Percentiles rank a stretch among this genome's conserved stretches.
These are phyloP conservation scores for Montipora capricornis DNA, from an alignment of 64 coral and sea anemone genomes.

Conservation along the genomic window DNA sequence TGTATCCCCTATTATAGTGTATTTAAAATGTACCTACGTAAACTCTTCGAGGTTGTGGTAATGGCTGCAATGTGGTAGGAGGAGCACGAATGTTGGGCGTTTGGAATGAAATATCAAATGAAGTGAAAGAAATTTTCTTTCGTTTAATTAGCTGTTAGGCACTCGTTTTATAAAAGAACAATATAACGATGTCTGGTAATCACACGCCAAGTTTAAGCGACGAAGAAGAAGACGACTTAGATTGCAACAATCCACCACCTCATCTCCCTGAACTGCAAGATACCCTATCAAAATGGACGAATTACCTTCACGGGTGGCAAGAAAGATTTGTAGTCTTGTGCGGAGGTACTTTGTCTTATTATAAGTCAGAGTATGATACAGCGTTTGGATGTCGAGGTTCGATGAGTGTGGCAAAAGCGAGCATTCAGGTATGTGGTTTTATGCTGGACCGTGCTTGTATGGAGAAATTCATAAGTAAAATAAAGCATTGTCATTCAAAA, in stretches of 20 bases:
- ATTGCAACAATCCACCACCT: slow-evolving; percentile 61
- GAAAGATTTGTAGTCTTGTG: slow-evolving; percentile 96
- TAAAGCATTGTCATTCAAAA: background rate
- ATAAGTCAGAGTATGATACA: slow-evolving; percentile 96
- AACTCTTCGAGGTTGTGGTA: too few relatives aligned
- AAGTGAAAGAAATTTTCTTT: background rate
- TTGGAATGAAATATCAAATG: slow-evolving; percentile 41
- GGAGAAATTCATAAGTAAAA: background rate
- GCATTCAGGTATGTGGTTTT: slow-evolving; percentile 80
- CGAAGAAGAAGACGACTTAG: slow-evolving; percentile 88
- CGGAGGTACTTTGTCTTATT: slow-evolving; percentile 94
- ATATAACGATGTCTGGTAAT: slow-evolving; percentile 80
- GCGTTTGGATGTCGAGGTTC: slow-evolving; percentile 97
- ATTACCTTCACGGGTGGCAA: slow-evolving; percentile 99
- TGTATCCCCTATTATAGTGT: too few relatives aligned
- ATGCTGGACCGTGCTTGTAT: background rate
- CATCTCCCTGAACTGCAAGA: slow-evolving; percentile 86
- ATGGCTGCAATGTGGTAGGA: slow-evolving; percentile 15
- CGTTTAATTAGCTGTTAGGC: background rate
- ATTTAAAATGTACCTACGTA: too few relatives aligned
- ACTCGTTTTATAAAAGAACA: background rate
- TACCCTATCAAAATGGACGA: slow-evolving; percentile 99
- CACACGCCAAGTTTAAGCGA: slow-evolving; percentile 97
- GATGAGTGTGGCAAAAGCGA: slow-evolving; percentile 92
- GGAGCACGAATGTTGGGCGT: slow-evolving; percentile 14